Conservation (phyloP, 2,113 vertebrate genomes). For the Puffinus mauretanicus region DNA sequence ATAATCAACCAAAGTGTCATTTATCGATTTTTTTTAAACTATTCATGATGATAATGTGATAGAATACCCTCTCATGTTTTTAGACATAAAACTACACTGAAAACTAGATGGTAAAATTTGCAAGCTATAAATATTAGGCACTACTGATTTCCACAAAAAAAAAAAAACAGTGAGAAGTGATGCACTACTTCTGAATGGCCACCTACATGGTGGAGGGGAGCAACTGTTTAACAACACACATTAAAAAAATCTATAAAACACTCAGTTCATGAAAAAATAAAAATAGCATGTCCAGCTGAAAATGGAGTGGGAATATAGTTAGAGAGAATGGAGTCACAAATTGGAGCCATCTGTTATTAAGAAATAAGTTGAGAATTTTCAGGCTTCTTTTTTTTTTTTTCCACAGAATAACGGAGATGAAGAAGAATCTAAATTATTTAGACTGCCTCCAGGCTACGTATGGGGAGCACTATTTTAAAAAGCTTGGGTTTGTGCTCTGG, state of each 20-base stretch:
- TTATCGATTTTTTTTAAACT: not conserved
- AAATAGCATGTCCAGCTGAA: not conserved
- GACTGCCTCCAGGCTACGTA: slow-evolving; percentile 13
- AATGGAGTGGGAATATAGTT: not conserved
- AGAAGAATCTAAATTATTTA: slow-evolving; percentile 61
- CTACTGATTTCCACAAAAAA: not conserved
- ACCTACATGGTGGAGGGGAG: not conserved
- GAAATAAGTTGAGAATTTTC: slow-evolving; percentile 22
- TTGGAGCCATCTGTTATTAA: slow-evolving; percentile 20
- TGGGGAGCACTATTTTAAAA: slow-evolving; percentile 40
- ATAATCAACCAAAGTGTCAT: not conserved
- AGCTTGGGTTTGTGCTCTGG: slow-evolving; percentile 6
- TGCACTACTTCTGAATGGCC: not conserved
- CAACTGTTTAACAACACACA: not conserved
- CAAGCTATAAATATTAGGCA: not conserved
- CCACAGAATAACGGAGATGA: not conserved
- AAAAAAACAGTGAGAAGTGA: not conserved
- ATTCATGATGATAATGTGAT: not conserved
- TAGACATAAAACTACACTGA: not conserved
- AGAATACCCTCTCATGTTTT: not conserved
- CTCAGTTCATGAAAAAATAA: not conserved
- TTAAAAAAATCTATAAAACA: not conserved
- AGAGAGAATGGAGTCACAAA: slow-evolving; percentile 1
- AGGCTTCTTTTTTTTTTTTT: not conserved
- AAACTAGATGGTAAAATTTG: not conserved